phyloP scores from a whole-genome alignment of 1,140 invertebrate species.

The Aradophagus sp. region DNA sequence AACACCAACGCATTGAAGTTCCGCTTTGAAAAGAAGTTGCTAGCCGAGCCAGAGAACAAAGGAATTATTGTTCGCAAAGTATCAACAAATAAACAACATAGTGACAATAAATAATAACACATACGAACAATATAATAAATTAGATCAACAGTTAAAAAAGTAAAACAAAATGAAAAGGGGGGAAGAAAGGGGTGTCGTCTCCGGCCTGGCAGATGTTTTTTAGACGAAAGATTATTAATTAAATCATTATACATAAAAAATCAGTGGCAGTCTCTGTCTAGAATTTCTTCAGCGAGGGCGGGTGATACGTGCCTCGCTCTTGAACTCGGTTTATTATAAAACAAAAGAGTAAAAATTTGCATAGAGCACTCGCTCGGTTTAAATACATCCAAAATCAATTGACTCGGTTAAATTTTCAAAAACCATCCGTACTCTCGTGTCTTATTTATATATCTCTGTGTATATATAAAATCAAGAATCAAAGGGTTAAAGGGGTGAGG shows the following conservation, averaged over 20 bases:
- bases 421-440: constrained; percentile 5
- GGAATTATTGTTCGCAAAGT: constrained; percentile 40
- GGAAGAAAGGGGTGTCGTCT: constrained; percentile 1
- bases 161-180: constrained; percentile 34
- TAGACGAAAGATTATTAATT: neutral
- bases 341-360: constrained; percentile 3
- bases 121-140: constrained; percentile 47
- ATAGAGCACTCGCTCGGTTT: constrained; percentile 7
- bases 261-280: constrained; percentile 7
- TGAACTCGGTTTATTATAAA: neutral
- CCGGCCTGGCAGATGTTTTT: constrained; percentile 15
- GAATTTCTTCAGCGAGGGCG: constrained; percentile 1
- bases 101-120: constrained; percentile 47
- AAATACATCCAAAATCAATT: constrained; percentile 10
- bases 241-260: constrained; percentile 2
- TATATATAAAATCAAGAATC: constrained; percentile 27
- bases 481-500: too few relatives aligned
- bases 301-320: neutral
- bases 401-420: constrained; percentile 1
- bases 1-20: constrained; percentile 10
- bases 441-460: constrained; percentile 15
- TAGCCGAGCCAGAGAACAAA: constrained; percentile 3
- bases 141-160: constrained; percentile 36
- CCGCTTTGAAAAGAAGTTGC: neutral
- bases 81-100: constrained; percentile 39